Base-by-base conservation (phyloP, 2,888 invertebrate genomes). In the Mythimna ferrago region DNA sequence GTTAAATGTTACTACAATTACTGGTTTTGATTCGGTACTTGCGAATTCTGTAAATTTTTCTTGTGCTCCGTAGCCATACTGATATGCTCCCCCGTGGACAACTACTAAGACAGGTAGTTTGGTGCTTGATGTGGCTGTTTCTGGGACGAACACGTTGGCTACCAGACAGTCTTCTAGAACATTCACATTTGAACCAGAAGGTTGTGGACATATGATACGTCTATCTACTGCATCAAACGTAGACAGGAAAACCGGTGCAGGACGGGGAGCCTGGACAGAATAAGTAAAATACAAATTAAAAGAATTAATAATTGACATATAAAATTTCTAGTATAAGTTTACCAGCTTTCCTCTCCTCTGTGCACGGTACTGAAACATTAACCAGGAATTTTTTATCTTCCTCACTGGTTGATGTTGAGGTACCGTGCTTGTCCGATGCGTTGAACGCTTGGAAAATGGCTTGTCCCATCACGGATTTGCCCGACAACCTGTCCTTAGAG, bases 31-130 rank as follows among this genome's bases (percentile, higher is more conserved):
- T 21, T 90, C 86, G 2, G 80, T 83, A 4, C 76, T 73, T 0
- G 89, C 86, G 16, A 93, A 71, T 68, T 89, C 89, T 44, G 82
- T 89, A 4, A 87, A 88, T 48, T 71, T 78, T 72, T 91, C 86
- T n/a, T 2, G 9, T 32, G 19, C 56, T 0, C 94, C 93, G 54
- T 72, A 88, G 4, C 95, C 96, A 2, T 88, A 58, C 81, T 92
- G 87, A 73, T 90, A 96, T 3, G 89, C 94, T 11, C 96, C 96
- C 21, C 95, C 95, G 64, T 96, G 96, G 2, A 96, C 87, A 62
- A 89, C 86, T 14, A 96, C 92, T 48, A 96, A 77, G 0, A 96
- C 96, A 5, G 96, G 92, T 6, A 92, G 74, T 35, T 89, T 87
- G 5, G 67, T 85, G 48, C 86, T 83, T n/a, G 10, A 1, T n/a